Percentiles rank a stretch among this genome's conserved stretches.
These are phyloP conservation scores for Brachypalpus laphriformis DNA, from an alignment of 2,888 invertebrate species.

Conservation along the genomic window DNA sequence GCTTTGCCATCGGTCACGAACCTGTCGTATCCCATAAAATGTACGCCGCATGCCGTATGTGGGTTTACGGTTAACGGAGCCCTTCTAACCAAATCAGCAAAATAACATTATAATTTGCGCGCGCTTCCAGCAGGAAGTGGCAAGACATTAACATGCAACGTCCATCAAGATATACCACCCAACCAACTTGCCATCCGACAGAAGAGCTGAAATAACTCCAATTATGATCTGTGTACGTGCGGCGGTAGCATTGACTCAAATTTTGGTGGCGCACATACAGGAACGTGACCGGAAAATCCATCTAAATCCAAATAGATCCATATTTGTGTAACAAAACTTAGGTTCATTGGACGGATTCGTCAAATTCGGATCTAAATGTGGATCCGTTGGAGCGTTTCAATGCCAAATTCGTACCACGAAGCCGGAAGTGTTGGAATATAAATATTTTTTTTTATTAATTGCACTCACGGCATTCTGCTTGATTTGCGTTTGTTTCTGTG, in stretches of 20 bases:
- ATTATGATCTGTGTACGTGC: slow-evolving; percentile 37
- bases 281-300: slow-evolving; percentile 46
- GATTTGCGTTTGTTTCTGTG: neutral
- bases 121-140: slow-evolving; percentile 39
- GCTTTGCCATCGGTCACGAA: slow-evolving; percentile 16
- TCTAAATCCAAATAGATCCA: slow-evolving; percentile 12
- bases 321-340: slow-evolving; percentile 12
- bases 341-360: neutral
- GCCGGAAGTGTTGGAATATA: slow-evolving; percentile 1
- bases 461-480: neutral
- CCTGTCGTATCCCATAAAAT: neutral
- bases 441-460: neutral
- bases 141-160: slow-evolving; percentile 35
- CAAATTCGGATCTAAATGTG: neutral
- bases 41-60: neutral
- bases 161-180: slow-evolving; percentile 38
- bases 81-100: slow-evolving; percentile 4
- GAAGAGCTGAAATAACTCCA: slow-evolving; percentile 24
- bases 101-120: slow-evolving; percentile 6
- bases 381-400: neutral
- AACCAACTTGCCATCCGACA: neutral
- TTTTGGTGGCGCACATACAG: neutral
- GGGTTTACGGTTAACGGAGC: slow-evolving; percentile 32
- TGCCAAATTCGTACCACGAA: slow-evolving; percentile 1
- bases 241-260: slow-evolving; percentile 32